Base-by-base conservation (phyloP, 2,113 vertebrate species). In the Circaetus cinerascens region DNA sequence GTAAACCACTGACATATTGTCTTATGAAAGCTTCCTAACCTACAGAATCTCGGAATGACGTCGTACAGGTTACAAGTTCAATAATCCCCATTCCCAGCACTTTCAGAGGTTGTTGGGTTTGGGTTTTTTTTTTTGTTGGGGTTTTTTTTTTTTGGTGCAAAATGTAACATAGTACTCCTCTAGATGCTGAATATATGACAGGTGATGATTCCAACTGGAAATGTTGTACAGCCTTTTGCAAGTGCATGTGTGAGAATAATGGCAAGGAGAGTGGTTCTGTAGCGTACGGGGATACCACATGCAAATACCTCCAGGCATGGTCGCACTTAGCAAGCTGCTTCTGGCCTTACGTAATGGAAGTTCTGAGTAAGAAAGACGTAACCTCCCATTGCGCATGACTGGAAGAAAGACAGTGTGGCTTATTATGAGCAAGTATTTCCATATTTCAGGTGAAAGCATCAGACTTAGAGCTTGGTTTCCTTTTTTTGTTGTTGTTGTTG, bases 271-370 rank as follows among this genome's bases (percentile, higher is more conserved):
- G 2, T 11, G 57, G 36, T 40, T 75, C 32, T 41, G 51, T 21
- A 34, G 25, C 0, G 0, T 18, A 9, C 0, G 4, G 27, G 29
- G 40, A 60, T 27, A 18, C 22, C 27, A 12, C 20, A 4, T 3
- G 13, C 40, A 66, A 43, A 45, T 7, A n/a, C 26, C 17, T 75
- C 12, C 27, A 26, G 51, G 50, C 63, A 71, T 40, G 30, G 73
- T 30, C 2, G 0, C 8, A 1, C n/a, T 60, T 26, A 5, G 13
- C 30, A 34, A 18, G 30, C 30, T 84, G 79, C 43, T 64, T 17
- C 64, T 66, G 51, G 27, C n/a, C 29, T 76, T 32, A 21, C 3
- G 15, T 14, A 30, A 13, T 13, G 21, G 32, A 56, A 43, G 32
- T 16, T 59, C 56, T 45, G 45, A 64, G 36, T 15, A 34, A 59